Base-by-base conservation (phyloP, 2,888 invertebrate genomes). In the Acleris holmiana region DNA sequence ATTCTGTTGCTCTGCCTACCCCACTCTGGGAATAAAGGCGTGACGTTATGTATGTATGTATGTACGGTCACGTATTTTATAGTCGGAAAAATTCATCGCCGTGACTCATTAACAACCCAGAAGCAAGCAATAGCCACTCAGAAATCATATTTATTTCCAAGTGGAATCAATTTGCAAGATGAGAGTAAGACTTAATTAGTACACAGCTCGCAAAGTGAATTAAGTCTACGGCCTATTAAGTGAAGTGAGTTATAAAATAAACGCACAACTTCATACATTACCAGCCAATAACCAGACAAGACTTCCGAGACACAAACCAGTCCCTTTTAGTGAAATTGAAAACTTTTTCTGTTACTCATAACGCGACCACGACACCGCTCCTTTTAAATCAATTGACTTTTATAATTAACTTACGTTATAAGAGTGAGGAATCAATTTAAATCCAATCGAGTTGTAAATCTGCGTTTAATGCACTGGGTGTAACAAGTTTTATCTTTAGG, bases 321-420 rank as follows among this genome's bases (percentile, higher is more conserved):
- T 84, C 93, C 93, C 93, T 93, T 93, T 93, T 93, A 93, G 93
- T 92, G 86, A 91, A 92, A 93, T 93, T 93, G 93, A 92, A 92
- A 93, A 93, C 86, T 93, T 93, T 93, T 93, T 91, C 91, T 91
- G 86, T 90, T 88, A 91, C 91, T 91, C 90, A 90, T 89, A 90
- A 88, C 85, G 83, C 85, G 85, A 75, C 85, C 86, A 80, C 86
- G 89, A 88, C 88, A 88, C 87, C 81, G 83, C 86, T 86, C 86
- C 89, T 89, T 89, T 91, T 90, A 89, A 89, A 91, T 91, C 91
- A 89, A 92, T 91, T 92, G 91, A 88, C 85, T 91, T 91, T 90
- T 88, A 86, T 91, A 92, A 92, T 92, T 92, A 92, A 88, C 89
- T 91, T 89, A 89, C 80, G 82, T 85, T 88, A 87, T 85, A 86